Evolutionary conservation across 2,797 vertebrate genomes (phyloP).

Genomic region (Ctenopoma kingsleyae): DNA sequence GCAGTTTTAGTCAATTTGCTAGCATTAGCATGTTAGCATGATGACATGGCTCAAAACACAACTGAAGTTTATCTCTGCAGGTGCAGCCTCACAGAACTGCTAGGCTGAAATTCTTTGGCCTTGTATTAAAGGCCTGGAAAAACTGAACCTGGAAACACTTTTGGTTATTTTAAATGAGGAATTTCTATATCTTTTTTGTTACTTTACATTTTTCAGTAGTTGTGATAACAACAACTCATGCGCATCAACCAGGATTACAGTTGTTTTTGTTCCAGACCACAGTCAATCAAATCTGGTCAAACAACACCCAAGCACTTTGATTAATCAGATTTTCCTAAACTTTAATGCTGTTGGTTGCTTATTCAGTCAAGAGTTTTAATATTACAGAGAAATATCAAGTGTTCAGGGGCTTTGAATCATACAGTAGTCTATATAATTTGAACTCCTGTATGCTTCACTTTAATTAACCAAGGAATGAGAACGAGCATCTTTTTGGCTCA

Average conservation of each 20-base stretch:
- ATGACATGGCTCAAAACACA: no score
- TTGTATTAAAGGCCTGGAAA: no score
- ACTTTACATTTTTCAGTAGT: not conserved
- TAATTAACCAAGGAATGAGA: conserved; percentile 82
- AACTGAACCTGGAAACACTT: no score
- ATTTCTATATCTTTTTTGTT: not conserved
- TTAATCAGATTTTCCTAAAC: not conserved
- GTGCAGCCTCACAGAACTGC: no score
- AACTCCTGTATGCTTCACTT: conserved; percentile 80
- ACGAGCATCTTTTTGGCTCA: conserved; percentile 69
- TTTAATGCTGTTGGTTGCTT: not conserved
- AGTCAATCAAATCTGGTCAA: conserved; percentile 4
- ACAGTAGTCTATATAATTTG: not conserved
- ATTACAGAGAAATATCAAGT: not conserved
- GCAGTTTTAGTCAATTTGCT: no score
- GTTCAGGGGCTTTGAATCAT: not conserved
- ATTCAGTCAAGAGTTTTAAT: conserved; percentile 9
- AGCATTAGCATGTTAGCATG: no score
- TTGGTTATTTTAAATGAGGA: not conserved
- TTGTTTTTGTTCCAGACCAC: not conserved
- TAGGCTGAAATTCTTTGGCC: no score
- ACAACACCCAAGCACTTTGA: not conserved
- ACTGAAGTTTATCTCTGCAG: no score
- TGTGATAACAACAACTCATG: no score
- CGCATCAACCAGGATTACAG: no score